Base-by-base conservation (phyloP, 2,888 invertebrate genomes). In the Diarsia rubi region DNA sequence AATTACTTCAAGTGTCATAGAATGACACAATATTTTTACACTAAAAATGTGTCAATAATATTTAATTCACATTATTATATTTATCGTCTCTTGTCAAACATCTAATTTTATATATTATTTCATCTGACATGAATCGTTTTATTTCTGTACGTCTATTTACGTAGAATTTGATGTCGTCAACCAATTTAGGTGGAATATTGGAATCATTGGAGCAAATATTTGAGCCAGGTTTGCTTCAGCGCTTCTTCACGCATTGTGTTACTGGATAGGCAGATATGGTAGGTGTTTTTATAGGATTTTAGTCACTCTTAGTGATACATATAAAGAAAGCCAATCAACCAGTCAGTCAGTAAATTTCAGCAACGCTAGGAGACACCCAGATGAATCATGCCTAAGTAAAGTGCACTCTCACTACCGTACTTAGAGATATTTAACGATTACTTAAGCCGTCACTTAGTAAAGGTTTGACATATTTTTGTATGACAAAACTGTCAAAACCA, bases 151-250 rank as follows among this genome's bases (percentile, higher is more conserved):
- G 6, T 73, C 65, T 78, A 81, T 73, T 69, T 73, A 52, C 49
- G 49, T 24, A 8, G 1, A 68, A 62, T 65, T 45, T 75, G 11
- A 31, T 80, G 44, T 66, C 27, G 24, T 31, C 64, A 52, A 37
- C 66, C 70, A 71, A 77, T 62, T 73, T 71, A 62, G 31, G 59
- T 62, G 47, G 42, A 73, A 77, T 64, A 81, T 80, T 77, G 63
- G 73, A 44, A 42, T 69, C 66, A 73, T 77, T 68, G 77, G 49
- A 64, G 69, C 77, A 73, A 77, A 73, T 21, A 21, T 75, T 49
- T 37, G 44, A 60, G 44, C 24, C 65, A 62, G 16, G 24, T 24
- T 69, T 74, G 69, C 67, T 72, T 63, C 52, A 76, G 8, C 21
- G 54, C 42, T 9, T 67, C 44, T 68, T 77, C 9, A 81, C 63